Base-by-base conservation (phyloP, 2,113 vertebrate genomes). In the Tragulus kanchil region DNA sequence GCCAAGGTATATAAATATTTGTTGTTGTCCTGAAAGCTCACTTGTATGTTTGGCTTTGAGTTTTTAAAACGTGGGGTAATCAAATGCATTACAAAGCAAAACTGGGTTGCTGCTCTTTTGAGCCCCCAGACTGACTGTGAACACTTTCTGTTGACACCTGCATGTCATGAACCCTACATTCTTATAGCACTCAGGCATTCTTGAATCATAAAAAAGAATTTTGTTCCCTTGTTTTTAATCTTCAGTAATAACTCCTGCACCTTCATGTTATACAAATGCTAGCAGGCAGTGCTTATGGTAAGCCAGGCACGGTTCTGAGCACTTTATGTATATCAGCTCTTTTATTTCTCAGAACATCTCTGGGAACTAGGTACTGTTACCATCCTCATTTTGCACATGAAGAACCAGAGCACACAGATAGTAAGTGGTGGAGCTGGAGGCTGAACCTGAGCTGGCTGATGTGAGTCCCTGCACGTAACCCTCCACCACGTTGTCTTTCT, bases 1-100 rank as follows among this genome's bases (percentile, higher is more conserved):
- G 98, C 99, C 96, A 99, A 99, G 99, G 99, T 99, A 98, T 98
- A 98, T 97, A 73, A 9, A 11, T 45, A 45, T 88, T 5, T 84
- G 7, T 16, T 62, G 13, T 82, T 67, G 78, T 96, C 88, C 88
- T 93, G 77, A 89, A 92, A 61, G 84, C 84, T 87, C 31, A 28
- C 62, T 31, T 92, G n/a, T 75, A 88, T 92, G 23, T 73, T 82
- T 82, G 61, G 8, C 94, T 86, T 73, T 91, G 56, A 56, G 71
- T 81, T 95, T 93, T 86, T 69, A 75, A 90, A 69, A 28, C 8
- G 31, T 69, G 6, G 11, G 16, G 2, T 56, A 62, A 26, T 62
- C 52, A 86, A 91, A 56, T 42, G 1, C 36, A 13, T 94, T 42
- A 42, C 21, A 28, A 26, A 6, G 42, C 48, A 64, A 31, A 17